Percentiles rank a stretch among this genome's conserved stretches.
phyloP scores from a whole-genome alignment of 2,113 vertebrate genomes.

The Bothrops jararaca region DNA sequence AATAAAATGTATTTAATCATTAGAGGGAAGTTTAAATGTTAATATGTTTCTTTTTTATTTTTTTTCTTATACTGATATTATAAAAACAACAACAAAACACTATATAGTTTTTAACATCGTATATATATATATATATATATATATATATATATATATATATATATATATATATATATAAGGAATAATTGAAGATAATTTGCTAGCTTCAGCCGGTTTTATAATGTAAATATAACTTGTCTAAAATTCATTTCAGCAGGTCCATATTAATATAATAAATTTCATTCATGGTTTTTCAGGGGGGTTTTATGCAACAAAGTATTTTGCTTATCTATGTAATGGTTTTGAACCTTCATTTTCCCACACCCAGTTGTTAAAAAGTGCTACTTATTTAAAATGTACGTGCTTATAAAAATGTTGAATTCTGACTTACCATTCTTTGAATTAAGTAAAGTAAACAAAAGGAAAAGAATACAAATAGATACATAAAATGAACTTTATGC shows the following conservation, averaged over 20 bases:
- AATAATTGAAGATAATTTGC: background rate
- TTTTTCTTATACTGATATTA: background rate
- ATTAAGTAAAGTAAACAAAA: background rate
- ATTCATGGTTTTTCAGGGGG: background rate
- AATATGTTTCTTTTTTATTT: background rate
- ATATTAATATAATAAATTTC: background rate
- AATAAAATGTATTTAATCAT: conserved; percentile 19
- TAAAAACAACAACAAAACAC: too few species aligned
- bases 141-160: too few species aligned
- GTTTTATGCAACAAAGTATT: background rate
- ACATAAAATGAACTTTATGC: background rate
- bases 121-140: too few species aligned
- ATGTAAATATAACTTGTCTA: background rate
- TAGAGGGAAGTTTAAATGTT: conserved; percentile 3
- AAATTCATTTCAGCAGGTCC: background rate
- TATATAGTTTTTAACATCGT: too few species aligned
- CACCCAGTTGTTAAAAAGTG: background rate
- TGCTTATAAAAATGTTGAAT: background rate
- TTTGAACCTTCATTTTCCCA: background rate
- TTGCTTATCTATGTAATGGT: background rate
- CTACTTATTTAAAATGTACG: background rate
- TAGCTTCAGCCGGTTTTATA: background rate
- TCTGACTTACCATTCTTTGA: background rate
- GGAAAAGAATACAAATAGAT: background rate
- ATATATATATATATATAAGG: too few species aligned